Conservation (phyloP, 2,797 vertebrate genomes). For the Iguana delicatissima region DNA sequence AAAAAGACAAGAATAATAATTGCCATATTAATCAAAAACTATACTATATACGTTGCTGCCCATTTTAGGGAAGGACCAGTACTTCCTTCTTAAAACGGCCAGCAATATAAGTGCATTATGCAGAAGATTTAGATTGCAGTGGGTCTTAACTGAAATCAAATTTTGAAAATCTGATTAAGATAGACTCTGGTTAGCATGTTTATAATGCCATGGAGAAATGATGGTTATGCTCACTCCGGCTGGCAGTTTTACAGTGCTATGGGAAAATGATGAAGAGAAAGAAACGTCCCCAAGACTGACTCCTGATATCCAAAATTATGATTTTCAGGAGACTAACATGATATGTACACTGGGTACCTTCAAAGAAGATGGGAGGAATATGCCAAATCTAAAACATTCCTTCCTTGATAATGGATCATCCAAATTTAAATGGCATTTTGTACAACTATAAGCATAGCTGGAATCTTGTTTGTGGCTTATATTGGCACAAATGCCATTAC, state of each 20-base stretch:
- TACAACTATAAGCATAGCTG: no score
- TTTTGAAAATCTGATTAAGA: not conserved
- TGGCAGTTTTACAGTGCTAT: no score
- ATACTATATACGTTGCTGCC: not conserved
- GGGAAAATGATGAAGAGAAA: not conserved
- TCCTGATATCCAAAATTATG: not conserved
- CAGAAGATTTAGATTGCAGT: not conserved
- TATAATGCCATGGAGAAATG: not conserved
- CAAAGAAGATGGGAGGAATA: not conserved
- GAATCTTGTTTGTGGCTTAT: no score
- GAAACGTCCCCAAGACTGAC: not conserved
- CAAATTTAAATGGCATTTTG: not conserved
- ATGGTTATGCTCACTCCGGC: not conserved
- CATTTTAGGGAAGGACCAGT: not conserved
- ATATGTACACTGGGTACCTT: not conserved
- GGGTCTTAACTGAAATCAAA: not conserved
- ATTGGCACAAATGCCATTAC: no score
- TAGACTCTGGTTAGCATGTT: not conserved
- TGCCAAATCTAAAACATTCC: not conserved
- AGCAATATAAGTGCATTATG: not conserved
- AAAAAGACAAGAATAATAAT: not conserved
- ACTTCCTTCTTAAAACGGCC: not conserved
- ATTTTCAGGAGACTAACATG: not conserved
- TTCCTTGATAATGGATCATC: not conserved
- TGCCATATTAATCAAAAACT: conserved; percentile 2